These are phyloP conservation scores for Lepus townsendii DNA, from an alignment of 2,797 vertebrate genomes.

Conservation along the genomic window DNA sequence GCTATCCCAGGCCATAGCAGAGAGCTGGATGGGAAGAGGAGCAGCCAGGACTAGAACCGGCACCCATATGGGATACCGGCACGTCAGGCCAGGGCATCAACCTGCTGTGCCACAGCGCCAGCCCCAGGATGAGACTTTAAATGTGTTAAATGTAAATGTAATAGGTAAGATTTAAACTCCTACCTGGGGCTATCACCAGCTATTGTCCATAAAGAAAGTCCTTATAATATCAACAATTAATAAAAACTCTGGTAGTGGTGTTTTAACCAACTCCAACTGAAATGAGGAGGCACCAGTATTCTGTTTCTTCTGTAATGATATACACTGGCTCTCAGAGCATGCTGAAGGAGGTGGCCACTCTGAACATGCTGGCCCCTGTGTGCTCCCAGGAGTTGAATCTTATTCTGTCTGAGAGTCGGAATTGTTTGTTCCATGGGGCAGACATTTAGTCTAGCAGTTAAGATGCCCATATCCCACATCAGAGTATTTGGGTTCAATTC, in stretches of 20 bases:
- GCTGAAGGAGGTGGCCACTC: background rate
- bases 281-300: background rate
- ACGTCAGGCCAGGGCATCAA: too few species aligned
- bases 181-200: background rate
- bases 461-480: too few species aligned
- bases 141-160: background rate
- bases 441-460: too few species aligned
- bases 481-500: too few species aligned
- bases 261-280: background rate
- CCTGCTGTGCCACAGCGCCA: too few species aligned
- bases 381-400: background rate
- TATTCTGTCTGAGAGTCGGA: background rate
- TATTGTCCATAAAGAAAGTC: background rate
- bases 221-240: background rate
- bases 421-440: background rate
- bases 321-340: background rate
- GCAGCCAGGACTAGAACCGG: too few species aligned
- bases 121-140: background rate
- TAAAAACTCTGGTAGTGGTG: background rate
- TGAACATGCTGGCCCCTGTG: background rate
- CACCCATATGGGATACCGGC: too few species aligned
- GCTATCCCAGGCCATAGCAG: too few species aligned
- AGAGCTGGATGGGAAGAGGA: too few species aligned
- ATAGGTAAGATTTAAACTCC: constrained; percentile 46
- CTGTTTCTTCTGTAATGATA: background rate